Evolutionary conservation across 2,888 invertebrate species (phyloP).

Genomic region (Athripsodes cinereus): DNA sequence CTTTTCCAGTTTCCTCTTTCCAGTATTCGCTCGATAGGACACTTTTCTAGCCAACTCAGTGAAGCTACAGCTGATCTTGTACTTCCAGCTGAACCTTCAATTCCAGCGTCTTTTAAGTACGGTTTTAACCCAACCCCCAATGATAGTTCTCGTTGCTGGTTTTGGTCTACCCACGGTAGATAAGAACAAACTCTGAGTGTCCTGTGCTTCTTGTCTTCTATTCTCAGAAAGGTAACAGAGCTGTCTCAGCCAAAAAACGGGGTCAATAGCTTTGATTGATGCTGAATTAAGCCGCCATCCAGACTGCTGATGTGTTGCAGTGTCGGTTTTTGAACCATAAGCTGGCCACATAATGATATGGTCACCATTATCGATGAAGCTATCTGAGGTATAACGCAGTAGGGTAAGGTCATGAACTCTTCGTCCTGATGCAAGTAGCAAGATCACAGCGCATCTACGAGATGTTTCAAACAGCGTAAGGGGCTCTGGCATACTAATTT

Average conservation of each 20-base stretch:
- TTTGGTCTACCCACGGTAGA: conserved; percentile 5
- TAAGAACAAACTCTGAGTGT: conserved; percentile 3
- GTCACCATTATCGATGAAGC: conserved; percentile 22
- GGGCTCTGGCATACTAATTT: not conserved
- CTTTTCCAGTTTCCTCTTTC: conserved; percentile 9
- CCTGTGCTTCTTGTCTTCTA: not conserved
- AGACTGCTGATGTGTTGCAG: conserved; percentile 16
- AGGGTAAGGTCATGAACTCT: conserved; percentile 29
- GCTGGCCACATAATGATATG: conserved; percentile 28
- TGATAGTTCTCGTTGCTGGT: conserved; percentile 7
- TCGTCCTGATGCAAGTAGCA: conserved; percentile 27
- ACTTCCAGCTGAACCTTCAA: conserved; percentile 12
- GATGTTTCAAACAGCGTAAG: conserved; percentile 16
- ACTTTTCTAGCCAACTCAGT: conserved; percentile 8
- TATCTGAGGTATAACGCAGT: conserved; percentile 19
- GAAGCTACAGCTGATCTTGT: conserved; percentile 12
- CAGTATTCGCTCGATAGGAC: conserved; percentile 7
- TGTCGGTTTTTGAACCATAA: conserved; percentile 30
- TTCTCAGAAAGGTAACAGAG: not conserved
- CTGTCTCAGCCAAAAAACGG: conserved; percentile 5
- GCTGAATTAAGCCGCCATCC: conserved; percentile 8
- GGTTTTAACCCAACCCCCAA: conserved; percentile 13
- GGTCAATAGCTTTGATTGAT: not conserved
- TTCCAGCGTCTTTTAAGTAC: conserved; percentile 8
- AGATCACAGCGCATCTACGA: conserved; percentile 17